Evolutionary conservation across 2,113 vertebrate species (phyloP), one percentile per base, ranked within the genome.

Genomic region (Alexandromys fortis): DNA sequence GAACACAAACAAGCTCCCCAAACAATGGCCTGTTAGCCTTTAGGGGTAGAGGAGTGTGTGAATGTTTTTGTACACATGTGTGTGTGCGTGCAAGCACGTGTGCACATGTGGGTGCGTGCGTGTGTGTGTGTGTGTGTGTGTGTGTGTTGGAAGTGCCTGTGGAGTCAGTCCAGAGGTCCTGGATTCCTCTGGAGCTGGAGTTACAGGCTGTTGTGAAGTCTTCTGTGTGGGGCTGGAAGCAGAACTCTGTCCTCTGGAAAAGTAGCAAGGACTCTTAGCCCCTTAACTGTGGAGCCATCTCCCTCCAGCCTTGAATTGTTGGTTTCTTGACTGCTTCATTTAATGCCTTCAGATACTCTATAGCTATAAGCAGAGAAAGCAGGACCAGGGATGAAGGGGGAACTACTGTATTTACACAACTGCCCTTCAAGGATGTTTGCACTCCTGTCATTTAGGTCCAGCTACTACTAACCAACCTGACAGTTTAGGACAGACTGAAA

Each of bases 401-500:
- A 16, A 42, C 61, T n/a, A 7, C 63, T 78, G n/a, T 86, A 16
- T 49, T 94, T 93, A 90, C 0, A 86, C 90, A 93, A 75, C 65
- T 52, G 19, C 88, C 89, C 88, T 92, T n/a, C 49, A 72, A 72
- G 88, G 89, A 49, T 3, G 0, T 65, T 92, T 92, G 33, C 30
- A 75, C 16, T n/a, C 65, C 38, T 73, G 35, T 65, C 91, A 65
- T 33, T 91, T 83, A 47, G 90, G 88, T 97, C n/a, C 61, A 55
- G 24, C 52, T 65, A 8, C 55, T 79, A n/a, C 26, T 90, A 85
- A 55, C 14, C 47, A 67, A 70, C 61, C 68, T 95, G 83, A 7
- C 86, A 55, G 47, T 86, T 94, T 91, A 89, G 33, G 75, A 58
- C 33, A 90, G 92, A n/a, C 45, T 91, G 67, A 78, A 93, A 78